phyloP scores from a whole-genome alignment of 2,888 invertebrate species.

The Diabrotica balteata region DNA sequence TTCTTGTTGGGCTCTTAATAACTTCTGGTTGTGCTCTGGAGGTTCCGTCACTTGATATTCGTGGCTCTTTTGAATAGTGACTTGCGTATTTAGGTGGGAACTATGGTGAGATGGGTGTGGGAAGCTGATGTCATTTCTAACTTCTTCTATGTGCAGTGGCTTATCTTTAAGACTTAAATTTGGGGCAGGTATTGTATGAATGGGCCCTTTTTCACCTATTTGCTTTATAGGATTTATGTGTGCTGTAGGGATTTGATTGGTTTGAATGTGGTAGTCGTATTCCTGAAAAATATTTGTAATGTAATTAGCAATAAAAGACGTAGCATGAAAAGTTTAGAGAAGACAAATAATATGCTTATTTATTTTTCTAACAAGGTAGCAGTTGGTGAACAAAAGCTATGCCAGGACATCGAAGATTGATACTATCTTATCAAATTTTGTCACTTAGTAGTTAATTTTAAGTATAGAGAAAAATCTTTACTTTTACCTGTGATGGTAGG shows the following conservation, averaged over 20 bases:
- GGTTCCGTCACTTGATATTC: conserved; percentile 67
- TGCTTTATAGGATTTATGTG: conserved; percentile 56
- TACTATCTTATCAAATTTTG: too few species aligned
- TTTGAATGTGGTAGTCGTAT: conserved; percentile 56
- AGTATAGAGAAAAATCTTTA: neutral
- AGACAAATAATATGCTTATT: too few species aligned
- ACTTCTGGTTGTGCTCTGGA: conserved; percentile 49
- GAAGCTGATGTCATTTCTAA: conserved; percentile 35
- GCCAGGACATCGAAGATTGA: too few species aligned
- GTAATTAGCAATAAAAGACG: too few species aligned
- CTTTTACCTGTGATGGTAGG: conserved; percentile 36
- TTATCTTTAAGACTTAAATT: conserved; percentile 76
- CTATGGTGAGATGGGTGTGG: conserved; percentile 29
- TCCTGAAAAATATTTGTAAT: conserved; percentile 39
- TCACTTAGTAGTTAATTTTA: too few species aligned
- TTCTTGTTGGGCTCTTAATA: conserved; percentile 39
- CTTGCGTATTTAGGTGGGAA: conserved; percentile 17
- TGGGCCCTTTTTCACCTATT: conserved; percentile 70
- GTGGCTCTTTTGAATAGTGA: conserved; percentile 42
- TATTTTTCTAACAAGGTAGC: too few species aligned
- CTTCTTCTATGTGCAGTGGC: conserved; percentile 63
- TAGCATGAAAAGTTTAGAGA: too few species aligned
- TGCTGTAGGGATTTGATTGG: conserved; percentile 53
- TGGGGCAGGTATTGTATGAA: conserved; percentile 87
- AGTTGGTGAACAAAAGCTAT: too few species aligned